phyloP scores from a whole-genome alignment of 2,113 vertebrate genomes.

The Hippocampus barbouri region DNA sequence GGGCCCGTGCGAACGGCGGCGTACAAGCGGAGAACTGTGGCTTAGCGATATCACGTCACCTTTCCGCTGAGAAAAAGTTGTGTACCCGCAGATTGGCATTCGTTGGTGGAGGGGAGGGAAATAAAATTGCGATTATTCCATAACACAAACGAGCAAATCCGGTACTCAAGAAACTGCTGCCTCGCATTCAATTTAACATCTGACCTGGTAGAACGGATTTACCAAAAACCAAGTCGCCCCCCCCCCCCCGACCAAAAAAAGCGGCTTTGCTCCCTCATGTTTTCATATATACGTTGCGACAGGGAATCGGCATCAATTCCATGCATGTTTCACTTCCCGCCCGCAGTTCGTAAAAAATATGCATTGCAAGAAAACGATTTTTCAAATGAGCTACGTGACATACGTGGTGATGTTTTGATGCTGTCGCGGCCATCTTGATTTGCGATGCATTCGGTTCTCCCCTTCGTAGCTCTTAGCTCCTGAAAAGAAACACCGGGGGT shows the following conservation, averaged over 20 bases:
- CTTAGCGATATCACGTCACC: background rate
- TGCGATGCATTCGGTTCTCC: too few species aligned
- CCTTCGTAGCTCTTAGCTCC: too few species aligned
- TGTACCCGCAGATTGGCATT: background rate
- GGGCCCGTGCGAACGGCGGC: slow-evolving; percentile 29
- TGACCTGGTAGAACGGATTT: background rate
- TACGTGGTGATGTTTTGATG: too few species aligned
- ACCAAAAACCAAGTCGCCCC: background rate
- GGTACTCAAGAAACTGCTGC: background rate
- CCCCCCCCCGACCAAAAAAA: background rate
- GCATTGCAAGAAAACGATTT: background rate
- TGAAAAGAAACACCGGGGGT: background rate
- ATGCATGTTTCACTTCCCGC: background rate
- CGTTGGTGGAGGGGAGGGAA: background rate
- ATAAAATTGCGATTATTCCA: background rate
- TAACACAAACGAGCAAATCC: background rate
- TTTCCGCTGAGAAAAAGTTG: background rate
- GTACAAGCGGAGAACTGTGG: background rate
- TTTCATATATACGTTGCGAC: background rate
- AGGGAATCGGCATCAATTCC: background rate
- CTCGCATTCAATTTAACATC: background rate
- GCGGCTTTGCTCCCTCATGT: background rate
- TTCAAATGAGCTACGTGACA: background rate
- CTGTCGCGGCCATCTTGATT: too few species aligned
- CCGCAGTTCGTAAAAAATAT: background rate